Base-by-base conservation (phyloP, 2,113 vertebrate species). In the Oreotrochilus melanogaster region DNA sequence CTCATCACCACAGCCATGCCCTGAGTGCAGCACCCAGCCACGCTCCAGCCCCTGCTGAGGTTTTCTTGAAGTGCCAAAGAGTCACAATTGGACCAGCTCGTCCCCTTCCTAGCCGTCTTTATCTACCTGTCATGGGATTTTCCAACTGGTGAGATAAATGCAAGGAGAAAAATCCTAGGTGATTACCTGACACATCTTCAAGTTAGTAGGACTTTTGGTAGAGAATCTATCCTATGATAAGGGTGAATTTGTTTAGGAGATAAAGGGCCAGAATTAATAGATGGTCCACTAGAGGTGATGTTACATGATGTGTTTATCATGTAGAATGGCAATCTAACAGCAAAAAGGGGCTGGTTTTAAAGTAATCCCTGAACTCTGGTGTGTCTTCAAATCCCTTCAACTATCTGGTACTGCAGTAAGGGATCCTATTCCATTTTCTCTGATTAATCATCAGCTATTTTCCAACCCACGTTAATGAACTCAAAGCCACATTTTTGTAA, bases 1-100 rank as follows among this genome's bases (percentile, higher is more conserved):
- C 37, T 60, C 62, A 37, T 88, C 62, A 33, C 7, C 0, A 1
- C 42, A 73, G 6, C 24, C 0, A 0, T 85, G 28, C 33, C 23
- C 56, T 25, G 60, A 74, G 69, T 6, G 31, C 1, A 3, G 42
- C 78, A 65, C 42, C 50, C 62, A 65, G 53, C 66, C 4, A 8
- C 58, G 24, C 0, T 1, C 27, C 54, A 42, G 45, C 22, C n/a
- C 18, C 6, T 10, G 50, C 45, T 57, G 9, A 33, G 54, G 22
- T 42, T 71, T 66, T 43, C 56, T 10, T 70, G 47, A 39, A 25
- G 58, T 65, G 71, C 61, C 39, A 64, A n/a, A 30, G 45, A 53
- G 31, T 79, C 1, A 0, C 25, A 12, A 48, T 39, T 24, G 43
- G 48, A 53, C 27, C 10, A 11, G 6, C 18, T 65, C 31, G 9